phyloP scores from a whole-genome alignment of 2,888 invertebrate genomes.

The Perdita meconis region DNA sequence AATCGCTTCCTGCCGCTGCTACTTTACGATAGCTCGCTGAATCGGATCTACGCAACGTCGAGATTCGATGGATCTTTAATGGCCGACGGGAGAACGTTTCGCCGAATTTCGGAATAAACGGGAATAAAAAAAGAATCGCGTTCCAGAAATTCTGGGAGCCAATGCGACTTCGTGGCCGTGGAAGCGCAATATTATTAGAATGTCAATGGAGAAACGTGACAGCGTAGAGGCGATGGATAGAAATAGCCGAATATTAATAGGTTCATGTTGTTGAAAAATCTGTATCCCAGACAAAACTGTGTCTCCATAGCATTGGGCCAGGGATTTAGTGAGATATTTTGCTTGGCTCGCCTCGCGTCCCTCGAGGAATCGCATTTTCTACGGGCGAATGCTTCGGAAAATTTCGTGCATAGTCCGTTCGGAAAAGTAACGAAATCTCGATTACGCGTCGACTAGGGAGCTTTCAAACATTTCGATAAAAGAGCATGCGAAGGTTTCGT shows the following conservation, averaged over 20 bases:
- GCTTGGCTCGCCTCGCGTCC: slow-evolving; percentile 21
- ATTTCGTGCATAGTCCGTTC: not conserved
- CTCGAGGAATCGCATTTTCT: not conserved
- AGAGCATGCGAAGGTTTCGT: not conserved
- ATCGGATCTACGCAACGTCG: not conserved
- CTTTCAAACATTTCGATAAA: not conserved
- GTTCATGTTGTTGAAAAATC: slow-evolving; percentile 30
- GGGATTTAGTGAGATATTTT: slow-evolving; percentile 16
- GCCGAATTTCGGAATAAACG: not conserved
- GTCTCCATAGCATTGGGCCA: not conserved
- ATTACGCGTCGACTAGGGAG: not conserved
- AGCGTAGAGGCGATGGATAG: slow-evolving; percentile 8
- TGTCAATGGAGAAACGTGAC: slow-evolving; percentile 22
- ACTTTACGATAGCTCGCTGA: not conserved
- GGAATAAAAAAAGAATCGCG: not conserved
- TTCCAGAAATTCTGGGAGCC: not conserved
- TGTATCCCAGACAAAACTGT: not conserved
- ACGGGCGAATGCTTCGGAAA: not conserved
- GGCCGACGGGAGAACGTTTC: not conserved
- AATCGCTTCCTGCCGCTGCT: not conserved
- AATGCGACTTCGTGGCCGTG: not conserved
- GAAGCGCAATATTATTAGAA: slow-evolving; percentile 23
- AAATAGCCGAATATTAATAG: slow-evolving; percentile 49
- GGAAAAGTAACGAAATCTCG: not conserved
- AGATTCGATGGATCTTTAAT: not conserved